Base-by-base conservation (phyloP, 2,888 invertebrate species). In the Nymphalis c-album region DNA sequence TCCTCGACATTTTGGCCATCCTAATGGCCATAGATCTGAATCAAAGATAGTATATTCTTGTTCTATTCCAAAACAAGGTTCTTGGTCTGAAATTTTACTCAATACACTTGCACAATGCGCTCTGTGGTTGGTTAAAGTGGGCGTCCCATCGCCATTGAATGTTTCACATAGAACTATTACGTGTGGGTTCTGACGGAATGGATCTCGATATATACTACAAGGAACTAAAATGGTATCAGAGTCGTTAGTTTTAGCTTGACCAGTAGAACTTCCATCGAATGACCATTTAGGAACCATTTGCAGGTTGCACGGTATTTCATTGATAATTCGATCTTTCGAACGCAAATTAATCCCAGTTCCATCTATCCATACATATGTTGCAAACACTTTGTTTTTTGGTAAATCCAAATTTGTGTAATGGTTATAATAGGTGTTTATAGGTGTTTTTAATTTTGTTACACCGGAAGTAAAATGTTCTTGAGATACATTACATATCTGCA, bases 241-340 rank as follows among this genome's bases (percentile, higher is more conserved):
- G 83, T 97, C 96, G 6, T 96, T 95, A 13, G 86, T 82, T 79
- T 95, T 94, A 0, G 97, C 96, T 89, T 98, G 98, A 71, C 96
- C 96, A 7, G 97, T 97, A n/a, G 98, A 98, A 83, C 97, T 97
- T 69, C 98, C 98, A 87, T 98, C 98, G 81, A 96, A 98, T 74
- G 97, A 96, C 98, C 98, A 98, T 66, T 95, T 92, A 0, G 98
- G 98, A 22, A 95, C 77, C 73, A 74, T 75, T 51, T 76, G 71
- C 55, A 94, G 86, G 45, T 86, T 78, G 72, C 88, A 92, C 22
- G 96, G 96, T 26, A 92, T 84, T 77, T 93, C 92, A 74, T 94
- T 90, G 58, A 96, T 80, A 2, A 96, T 93, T 55, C 95, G 93
- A 70, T 95, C 95, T 86, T 96, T 96, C 53, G 94, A 92, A 48